Conservation (phyloP, 1,140 invertebrate species). For the Zeugodacus cucurbitae region DNA sequence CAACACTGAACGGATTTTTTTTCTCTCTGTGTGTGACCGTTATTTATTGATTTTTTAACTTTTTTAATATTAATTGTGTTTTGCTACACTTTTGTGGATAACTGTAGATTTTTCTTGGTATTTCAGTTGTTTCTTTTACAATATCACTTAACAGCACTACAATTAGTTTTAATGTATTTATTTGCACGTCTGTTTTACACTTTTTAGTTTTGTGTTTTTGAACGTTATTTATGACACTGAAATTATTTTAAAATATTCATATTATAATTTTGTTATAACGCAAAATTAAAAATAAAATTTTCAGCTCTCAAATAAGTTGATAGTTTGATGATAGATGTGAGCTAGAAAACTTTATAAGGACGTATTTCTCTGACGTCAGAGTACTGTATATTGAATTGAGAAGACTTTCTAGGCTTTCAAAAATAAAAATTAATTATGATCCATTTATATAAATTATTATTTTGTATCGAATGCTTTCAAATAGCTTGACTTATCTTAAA, state of each 20-base stretch:
- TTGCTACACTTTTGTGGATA: background rate
- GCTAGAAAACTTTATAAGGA: no score
- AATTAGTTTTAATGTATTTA: background rate
- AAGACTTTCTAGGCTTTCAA: no score
- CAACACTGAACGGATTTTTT: background rate
- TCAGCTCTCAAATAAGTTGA: no score
- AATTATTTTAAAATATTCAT: background rate
- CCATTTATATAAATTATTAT: no score
- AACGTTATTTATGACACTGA: background rate
- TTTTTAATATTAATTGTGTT: slow-evolving; percentile 10
- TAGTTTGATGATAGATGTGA: no score
- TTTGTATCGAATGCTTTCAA: no score
- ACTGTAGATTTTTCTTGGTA: background rate
- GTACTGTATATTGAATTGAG: no score
- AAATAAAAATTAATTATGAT: no score
- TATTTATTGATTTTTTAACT: background rate
- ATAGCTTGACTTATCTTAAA: no score
- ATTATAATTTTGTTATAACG: background rate
- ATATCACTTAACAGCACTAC: background rate
- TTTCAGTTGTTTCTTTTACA: background rate
- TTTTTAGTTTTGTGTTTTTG: no score
- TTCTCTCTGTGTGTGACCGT: background rate
- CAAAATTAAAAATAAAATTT: background rate
- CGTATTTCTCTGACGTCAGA: no score
- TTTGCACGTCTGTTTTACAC: background rate